Evolutionary conservation across 2,888 invertebrate genomes (phyloP).

Genomic region (Hirtodrosophila trivittata): DNA sequence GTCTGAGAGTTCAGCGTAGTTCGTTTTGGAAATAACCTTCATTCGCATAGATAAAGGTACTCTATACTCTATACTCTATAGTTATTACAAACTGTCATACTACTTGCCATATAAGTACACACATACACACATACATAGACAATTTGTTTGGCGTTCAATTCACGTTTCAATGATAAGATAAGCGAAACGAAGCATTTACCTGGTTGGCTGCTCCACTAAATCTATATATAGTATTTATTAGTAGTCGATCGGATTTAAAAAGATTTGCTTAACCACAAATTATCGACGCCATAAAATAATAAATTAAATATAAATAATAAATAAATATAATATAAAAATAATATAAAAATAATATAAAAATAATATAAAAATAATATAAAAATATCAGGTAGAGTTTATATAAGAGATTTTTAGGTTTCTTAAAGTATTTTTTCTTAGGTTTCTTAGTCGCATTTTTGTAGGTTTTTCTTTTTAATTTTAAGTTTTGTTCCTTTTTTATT

Average conservation of each 20-base stretch:
- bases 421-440: background rate
- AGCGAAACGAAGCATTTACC: constrained; percentile 24
- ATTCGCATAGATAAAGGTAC: constrained; percentile 41
- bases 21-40: constrained; percentile 41
- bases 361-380: too few species aligned
- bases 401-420: too few species aligned
- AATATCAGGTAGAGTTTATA: too few species aligned
- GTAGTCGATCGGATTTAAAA: too few species aligned
- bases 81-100: constrained; percentile 5
- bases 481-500: background rate
- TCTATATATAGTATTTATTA: background rate
- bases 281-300: too few species aligned
- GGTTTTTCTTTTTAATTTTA: too few species aligned
- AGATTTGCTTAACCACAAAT: too few species aligned
- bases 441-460: background rate
- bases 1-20: constrained; percentile 35
- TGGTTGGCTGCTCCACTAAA: background rate
- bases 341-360: too few species aligned
- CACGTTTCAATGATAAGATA: constrained; percentile 75
- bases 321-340: too few species aligned
- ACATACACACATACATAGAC: background rate
- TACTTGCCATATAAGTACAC: background rate
- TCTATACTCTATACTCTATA: constrained; percentile 1
- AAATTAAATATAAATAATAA: too few species aligned
- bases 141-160: constrained; percentile 56